Base-by-base conservation (phyloP, 1,140 invertebrate species). In the Drosophila ironensis region DNA sequence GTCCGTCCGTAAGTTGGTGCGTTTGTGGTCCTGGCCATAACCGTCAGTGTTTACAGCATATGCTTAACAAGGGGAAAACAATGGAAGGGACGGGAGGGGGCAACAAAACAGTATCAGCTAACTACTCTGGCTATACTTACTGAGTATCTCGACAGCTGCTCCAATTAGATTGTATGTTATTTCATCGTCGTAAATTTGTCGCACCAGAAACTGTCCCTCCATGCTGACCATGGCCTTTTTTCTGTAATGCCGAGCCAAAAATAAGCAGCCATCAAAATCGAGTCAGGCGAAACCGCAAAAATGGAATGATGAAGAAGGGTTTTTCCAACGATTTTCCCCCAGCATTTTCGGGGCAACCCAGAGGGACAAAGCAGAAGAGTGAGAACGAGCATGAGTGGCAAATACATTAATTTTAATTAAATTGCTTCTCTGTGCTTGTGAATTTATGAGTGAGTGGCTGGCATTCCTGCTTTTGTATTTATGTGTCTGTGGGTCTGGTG, bases 111-210 rank as follows among this genome's bases (percentile, higher is more conserved):
- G 25, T 14, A 38, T 20, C 37, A 35, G 53, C 38, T 52, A 28
- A 53, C 50, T 73, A 94, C 33, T 5, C 30, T n/a, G 30, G 7
- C 11, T 37, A 37, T 37, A 37, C 94, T 93, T 93, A 98, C 97
- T 93, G 45, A 98, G 92, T 63, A 97, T 93, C 91, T 97, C 95
- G 27, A 97, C 96, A 16, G 97, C 97, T 3, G 97, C 97, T 28
- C 92, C 93, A 72, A 99, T 97, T 47, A 99, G 92, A 89, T 98
- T 97, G 90, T 98, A 99, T 0, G 97, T 98, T 19, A 98, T 94
- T 89, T 97, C 96, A 89, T 99, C 97, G 64, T 98, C 97, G 88
- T 99, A 99, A 66, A 98, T 97, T 90, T 98, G 95, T 6, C 97
- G 92, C 0, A 98, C 97, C 41, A 98, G 91, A 91, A 99, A 99